Evolutionary conservation across 2,888 invertebrate species (phyloP), one percentile per base, ranked within the genome.

Genomic region (Drosophila yooni): DNA sequence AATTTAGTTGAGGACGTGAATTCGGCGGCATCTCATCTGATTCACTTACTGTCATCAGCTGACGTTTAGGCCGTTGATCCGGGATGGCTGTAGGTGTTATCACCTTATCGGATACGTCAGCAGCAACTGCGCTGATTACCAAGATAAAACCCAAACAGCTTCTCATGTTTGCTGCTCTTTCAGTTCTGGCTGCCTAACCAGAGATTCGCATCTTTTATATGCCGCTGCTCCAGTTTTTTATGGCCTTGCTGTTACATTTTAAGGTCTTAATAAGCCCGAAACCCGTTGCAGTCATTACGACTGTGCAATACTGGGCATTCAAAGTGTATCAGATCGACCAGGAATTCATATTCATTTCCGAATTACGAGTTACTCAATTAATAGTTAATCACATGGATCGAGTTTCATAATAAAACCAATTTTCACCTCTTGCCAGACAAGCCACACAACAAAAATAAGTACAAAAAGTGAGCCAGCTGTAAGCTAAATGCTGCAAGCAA

Each of bases 41-140:
- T 36, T 38, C 40, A 60, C 21, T 5, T n/a, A 43, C 59, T 48
- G 69, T 58, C 40, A 76, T 76, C 79, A 89, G 43, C 29, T 87
- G 91, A 0, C 87, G 81, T 27, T 89, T 90, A 27, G 74, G 59
- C 0, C 87, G 81, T 1, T 53, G 66, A 7, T 76, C 59, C 43
- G 52, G 27, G 13, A 31, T 51, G 6, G 54, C 38, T 34, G 60
- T 29, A 0, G 54, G n/a, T 2, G 58, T 51, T 18, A 29, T 68
- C 46, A 46, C 21, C 25, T 59, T 34, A 21, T 63, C 34, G 43
- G 33, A 7, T 0, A 62, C 31, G 8, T 65, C 59, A 2, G 76
- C 68, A 7, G 50, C 56, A 18, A 59, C 74, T 43, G 70, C 70
- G 18, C 74, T 46, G 27, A 83, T 63, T 18, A 81, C 56, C 36